A percentile compares a stretch with the other conserved stretches of the same genome.
Conservation (phyloP, 2,797 vertebrate species). For the Galagoides demidoff region DNA sequence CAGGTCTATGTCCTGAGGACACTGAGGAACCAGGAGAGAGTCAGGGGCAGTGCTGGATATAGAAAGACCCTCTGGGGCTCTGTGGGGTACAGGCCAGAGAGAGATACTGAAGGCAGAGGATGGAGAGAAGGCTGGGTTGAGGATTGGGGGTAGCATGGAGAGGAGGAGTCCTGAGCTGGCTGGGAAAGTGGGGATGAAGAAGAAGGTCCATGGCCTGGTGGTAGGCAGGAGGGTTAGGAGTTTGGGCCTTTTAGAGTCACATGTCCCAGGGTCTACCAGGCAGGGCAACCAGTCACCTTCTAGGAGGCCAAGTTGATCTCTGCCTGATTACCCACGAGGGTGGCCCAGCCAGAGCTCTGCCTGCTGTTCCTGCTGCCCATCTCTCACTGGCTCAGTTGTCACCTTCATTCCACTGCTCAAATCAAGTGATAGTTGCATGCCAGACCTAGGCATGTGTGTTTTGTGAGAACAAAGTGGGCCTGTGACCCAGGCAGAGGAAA, state of each 20-base stretch:
- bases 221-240: accelerated
- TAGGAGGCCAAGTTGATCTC: neutral
- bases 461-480: neutral
- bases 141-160: neutral
- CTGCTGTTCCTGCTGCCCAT: accelerated
- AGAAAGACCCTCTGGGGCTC: neutral
- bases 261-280: neutral
- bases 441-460: neutral
- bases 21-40: neutral
- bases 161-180: neutral
- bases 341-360: accelerated
- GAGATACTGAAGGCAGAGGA: neutral
- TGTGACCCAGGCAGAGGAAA: neutral
- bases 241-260: neutral
- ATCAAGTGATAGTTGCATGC: accelerated
- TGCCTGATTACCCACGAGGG: accelerated
- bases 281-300: neutral
- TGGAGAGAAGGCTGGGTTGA: neutral
- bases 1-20: accelerated
- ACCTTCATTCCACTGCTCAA: neutral
- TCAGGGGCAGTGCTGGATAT: no score
- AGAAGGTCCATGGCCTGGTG: neutral
- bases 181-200: accelerated
- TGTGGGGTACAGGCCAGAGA: no score
- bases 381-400: neutral